phyloP scores from a whole-genome alignment of 2,888 invertebrate species.

The Linnaemya tessellans region DNA sequence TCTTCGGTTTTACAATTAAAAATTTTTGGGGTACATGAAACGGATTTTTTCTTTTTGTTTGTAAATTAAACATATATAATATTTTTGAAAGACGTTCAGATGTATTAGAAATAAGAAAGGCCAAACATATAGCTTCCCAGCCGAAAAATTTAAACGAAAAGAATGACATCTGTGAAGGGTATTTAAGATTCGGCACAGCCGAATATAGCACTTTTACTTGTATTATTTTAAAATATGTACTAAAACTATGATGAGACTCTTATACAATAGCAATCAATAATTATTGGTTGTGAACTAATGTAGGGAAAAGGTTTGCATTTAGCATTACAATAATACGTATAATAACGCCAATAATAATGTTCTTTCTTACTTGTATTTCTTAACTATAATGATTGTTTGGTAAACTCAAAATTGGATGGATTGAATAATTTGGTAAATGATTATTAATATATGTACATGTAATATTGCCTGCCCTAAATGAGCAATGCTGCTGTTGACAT shows the following conservation, averaged over 20 bases:
- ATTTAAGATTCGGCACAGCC: too few species aligned
- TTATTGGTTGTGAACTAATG: slow-evolving; percentile 46
- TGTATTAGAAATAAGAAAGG: too few species aligned
- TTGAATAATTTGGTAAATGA: slow-evolving; percentile 34
- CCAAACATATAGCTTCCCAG: too few species aligned
- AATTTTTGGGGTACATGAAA: too few species aligned
- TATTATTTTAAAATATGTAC: background rate
- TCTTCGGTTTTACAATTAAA: too few species aligned
- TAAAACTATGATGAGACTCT: background rate
- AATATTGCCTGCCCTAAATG: slow-evolving; percentile 30
- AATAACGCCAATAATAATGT: background rate
- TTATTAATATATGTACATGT: slow-evolving; percentile 21
- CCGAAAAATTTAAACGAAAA: too few species aligned
- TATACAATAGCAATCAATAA: slow-evolving; percentile 30
- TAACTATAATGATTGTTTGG: slow-evolving; percentile 13
- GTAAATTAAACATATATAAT: too few species aligned
- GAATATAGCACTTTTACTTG: too few species aligned
- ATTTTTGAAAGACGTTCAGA: too few species aligned
- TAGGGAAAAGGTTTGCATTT: slow-evolving; percentile 39
- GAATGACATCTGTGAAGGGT: too few species aligned
- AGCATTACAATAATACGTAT: slow-evolving; percentile 12
- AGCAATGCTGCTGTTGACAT: slow-evolving; percentile 35
- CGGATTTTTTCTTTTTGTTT: too few species aligned
- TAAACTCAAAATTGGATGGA: slow-evolving; percentile 18
- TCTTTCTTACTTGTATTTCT: background rate